These are phyloP conservation scores for Tinamus major DNA, from an alignment of 2,797 vertebrate species.

Conservation along the genomic window DNA sequence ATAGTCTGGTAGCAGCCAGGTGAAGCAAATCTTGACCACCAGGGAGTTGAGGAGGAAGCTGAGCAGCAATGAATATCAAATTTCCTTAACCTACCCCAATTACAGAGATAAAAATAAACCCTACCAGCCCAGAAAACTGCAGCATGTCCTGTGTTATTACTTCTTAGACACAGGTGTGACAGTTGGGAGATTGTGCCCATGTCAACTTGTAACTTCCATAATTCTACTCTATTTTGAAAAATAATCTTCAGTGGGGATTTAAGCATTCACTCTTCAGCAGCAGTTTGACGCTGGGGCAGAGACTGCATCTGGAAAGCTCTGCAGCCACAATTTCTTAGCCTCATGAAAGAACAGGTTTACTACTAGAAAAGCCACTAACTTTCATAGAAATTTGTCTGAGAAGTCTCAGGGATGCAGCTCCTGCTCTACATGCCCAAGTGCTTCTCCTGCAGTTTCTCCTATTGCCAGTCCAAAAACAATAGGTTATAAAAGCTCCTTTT, in stretches of 20 bases:
- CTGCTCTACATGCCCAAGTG: neutral
- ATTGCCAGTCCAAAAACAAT: neutral
- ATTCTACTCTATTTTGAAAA: slow-evolving; percentile 17
- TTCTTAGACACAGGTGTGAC: slow-evolving; percentile 15
- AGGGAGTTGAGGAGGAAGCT: neutral
- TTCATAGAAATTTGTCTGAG: neutral
- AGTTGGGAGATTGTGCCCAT: neutral
- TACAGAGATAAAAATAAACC: slow-evolving; percentile 46
- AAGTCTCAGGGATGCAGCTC: neutral
- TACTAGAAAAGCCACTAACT: neutral
- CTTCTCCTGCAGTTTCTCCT: neutral
- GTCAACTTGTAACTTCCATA: neutral
- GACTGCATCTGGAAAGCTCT: neutral
- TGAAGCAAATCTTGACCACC: neutral
- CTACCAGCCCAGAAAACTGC: neutral
- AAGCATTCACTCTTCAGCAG: neutral
- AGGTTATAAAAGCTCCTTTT: neutral
- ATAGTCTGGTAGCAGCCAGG: neutral
- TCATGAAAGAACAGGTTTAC: neutral
- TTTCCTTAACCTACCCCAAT: slow-evolving; percentile 2
- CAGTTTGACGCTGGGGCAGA: neutral
- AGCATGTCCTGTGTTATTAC: neutral
- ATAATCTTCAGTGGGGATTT: neutral
- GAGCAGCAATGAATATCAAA: neutral
- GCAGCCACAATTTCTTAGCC: neutral